Percentiles rank a stretch among this genome's conserved stretches.
These are phyloP conservation scores for Lasioglossum figueresi DNA, from an alignment of 2,888 invertebrate genomes.

Conservation along the genomic window DNA sequence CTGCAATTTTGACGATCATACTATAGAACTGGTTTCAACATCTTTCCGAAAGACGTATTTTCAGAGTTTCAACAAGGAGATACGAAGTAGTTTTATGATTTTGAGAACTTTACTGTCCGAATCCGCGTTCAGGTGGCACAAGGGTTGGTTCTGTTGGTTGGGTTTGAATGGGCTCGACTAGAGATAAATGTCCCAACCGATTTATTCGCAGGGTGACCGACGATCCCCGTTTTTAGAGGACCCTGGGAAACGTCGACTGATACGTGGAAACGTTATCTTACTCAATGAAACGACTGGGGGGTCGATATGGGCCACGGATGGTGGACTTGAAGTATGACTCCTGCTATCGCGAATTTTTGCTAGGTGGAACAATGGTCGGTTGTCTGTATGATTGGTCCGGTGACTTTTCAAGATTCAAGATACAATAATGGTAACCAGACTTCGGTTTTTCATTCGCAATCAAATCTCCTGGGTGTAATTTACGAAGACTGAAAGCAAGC, in stretches of 20 bases:
- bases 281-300: background rate
- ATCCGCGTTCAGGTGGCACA: background rate
- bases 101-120: background rate
- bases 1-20: too few relatives aligned
- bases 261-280: slow-evolving; percentile 17
- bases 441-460: background rate
- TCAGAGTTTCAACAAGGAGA: background rate
- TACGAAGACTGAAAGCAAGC: background rate
- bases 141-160: background rate
- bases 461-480: background rate
- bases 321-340: background rate
- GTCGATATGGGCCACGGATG: slow-evolving; percentile 5
- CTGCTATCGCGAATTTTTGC: background rate
- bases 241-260: background rate
- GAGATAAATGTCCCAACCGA: slow-evolving; percentile 38
- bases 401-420: background rate
- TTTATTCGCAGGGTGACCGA: slow-evolving; percentile 40
- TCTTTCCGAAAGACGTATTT: background rate
- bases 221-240: slow-evolving; percentile 26
- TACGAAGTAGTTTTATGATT: background rate
- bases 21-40: background rate
- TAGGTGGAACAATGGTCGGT: background rate
- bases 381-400: background rate
- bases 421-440: background rate
- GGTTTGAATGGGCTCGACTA: background rate